A percentile compares a stretch with the other conserved stretches of the same genome.
phyloP scores from a whole-genome alignment of 2,113 vertebrate species.

The Psephotus haematonotus region DNA sequence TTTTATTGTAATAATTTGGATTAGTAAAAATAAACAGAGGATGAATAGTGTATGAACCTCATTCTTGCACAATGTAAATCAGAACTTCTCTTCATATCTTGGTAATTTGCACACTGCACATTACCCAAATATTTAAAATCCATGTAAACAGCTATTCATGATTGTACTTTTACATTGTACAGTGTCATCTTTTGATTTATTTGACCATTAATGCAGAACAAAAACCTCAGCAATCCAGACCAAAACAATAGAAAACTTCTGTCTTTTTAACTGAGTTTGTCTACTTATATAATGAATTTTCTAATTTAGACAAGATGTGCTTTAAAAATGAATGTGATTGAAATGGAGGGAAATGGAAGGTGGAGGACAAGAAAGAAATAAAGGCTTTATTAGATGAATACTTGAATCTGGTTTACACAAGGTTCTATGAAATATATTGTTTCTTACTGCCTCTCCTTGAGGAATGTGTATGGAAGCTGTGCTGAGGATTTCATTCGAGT shows the following conservation, averaged over 20 bases:
- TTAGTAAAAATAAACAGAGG: conserved; percentile 78
- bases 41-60: conserved; percentile 50
- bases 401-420: background rate
- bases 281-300: background rate
- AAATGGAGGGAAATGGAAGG: background rate
- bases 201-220: background rate
- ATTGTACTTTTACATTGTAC: conserved; percentile 4
- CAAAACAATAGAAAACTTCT: background rate
- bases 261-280: background rate
- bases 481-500: background rate
- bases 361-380: background rate
- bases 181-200: conserved; percentile 57
- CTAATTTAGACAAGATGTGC: background rate
- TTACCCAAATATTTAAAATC: conserved; percentile 65
- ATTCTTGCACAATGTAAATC: conserved; percentile 67
- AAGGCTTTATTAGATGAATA: background rate
- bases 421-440: background rate
- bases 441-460: background rate
- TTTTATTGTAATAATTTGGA: conserved; percentile 80
- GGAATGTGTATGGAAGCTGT: background rate
- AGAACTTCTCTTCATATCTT: conserved; percentile 59
- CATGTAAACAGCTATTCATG: conserved; percentile 37
- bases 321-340: background rate
- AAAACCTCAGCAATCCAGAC: background rate
- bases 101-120: conserved; percentile 36